These are phyloP conservation scores for Stenoptilia bipunctidactyla DNA, from an alignment of 2,888 invertebrate genomes.

Conservation along the genomic window DNA sequence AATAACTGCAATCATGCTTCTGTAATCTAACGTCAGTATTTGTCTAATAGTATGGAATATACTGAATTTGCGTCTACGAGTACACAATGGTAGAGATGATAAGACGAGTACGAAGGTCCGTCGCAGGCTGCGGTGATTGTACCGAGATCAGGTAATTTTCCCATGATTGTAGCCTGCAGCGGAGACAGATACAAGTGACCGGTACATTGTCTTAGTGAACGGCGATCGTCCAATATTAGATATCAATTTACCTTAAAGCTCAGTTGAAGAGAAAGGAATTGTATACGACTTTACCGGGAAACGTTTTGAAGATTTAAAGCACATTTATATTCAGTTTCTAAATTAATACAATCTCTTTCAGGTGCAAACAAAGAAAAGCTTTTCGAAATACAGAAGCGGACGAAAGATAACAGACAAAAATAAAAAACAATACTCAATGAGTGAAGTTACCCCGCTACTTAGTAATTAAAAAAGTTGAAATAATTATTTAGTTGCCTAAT, in stretches of 20 bases:
- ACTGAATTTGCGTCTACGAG: constrained; percentile 30
- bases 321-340: neutral
- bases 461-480: constrained; percentile 54
- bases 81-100: constrained; percentile 22
- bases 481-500: constrained; percentile 29
- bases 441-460: constrained; percentile 38
- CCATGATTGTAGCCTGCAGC: constrained; percentile 43
- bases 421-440: constrained; percentile 23
- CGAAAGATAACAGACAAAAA: constrained; percentile 22
- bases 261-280: too few species aligned
- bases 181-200: constrained; percentile 18
- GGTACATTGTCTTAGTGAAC: constrained; percentile 25
- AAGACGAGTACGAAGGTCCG: constrained; percentile 23
- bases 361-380: constrained; percentile 2
- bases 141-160: constrained; percentile 41
- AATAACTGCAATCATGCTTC: constrained; percentile 40
- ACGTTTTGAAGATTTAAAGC: too few species aligned
- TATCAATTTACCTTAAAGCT: neutral
- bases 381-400: constrained; percentile 13
- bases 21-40: constrained; percentile 35
- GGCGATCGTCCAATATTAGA: constrained; percentile 27
- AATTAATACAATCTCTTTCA: constrained; percentile 6
- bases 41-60: constrained; percentile 47
- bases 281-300: too few species aligned
- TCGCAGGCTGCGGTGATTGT: too few species aligned